Conservation (phyloP, 2,888 invertebrate species). For the Agrochola lychnidis region DNA sequence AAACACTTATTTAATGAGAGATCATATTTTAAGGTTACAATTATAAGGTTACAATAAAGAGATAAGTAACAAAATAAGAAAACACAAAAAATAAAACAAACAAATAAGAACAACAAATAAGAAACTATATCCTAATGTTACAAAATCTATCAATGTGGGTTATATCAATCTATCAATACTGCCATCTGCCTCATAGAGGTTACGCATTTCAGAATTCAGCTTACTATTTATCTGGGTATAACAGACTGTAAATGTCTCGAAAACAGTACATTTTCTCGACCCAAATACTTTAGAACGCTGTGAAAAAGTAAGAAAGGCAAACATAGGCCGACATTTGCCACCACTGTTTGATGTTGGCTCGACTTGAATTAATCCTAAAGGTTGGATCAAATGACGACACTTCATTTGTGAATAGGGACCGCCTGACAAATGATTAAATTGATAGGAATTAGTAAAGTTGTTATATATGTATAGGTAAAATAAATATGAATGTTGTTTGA, state of each 20-base stretch:
- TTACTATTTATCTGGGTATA: slow-evolving; percentile 39
- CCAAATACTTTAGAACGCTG: slow-evolving; percentile 37
- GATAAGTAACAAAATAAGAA: too few relatives aligned
- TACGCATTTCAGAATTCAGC: slow-evolving; percentile 17
- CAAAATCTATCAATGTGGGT: neutral
- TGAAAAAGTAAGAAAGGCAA: slow-evolving; percentile 31
- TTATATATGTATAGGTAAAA: neutral
- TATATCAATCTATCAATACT: too few relatives aligned
- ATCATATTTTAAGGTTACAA: too few relatives aligned
- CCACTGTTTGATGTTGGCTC: slow-evolving; percentile 31
- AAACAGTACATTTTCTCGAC: slow-evolving; percentile 46
- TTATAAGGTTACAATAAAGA: too few relatives aligned
- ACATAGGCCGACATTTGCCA: slow-evolving; percentile 21
- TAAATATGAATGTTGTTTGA: neutral
- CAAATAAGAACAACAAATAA: too few relatives aligned
- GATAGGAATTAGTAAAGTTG: neutral
- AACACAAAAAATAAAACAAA: too few relatives aligned
- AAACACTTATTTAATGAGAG: too few relatives aligned
- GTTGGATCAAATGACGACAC: slow-evolving; percentile 8
- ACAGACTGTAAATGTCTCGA: slow-evolving; percentile 43
- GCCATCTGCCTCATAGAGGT: neutral
- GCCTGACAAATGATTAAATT: slow-evolving; percentile 1
- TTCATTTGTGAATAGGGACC: neutral
- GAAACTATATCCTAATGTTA: neutral
- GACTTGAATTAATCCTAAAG: slow-evolving; percentile 15